Conservation (phyloP, 2,888 invertebrate genomes). For the Crioceris asparagi region DNA sequence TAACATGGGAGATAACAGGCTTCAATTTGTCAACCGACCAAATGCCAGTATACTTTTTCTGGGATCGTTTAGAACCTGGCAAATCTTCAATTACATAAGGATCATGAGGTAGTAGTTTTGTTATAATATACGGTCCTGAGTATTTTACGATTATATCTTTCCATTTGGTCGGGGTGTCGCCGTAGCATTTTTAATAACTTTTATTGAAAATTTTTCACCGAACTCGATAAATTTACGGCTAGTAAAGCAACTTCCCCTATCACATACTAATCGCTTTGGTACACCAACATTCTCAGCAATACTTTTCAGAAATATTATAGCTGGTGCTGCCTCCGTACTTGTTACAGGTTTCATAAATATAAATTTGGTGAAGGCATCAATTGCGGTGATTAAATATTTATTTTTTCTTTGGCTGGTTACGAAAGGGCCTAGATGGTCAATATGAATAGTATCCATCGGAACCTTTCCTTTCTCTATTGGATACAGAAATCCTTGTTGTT, state of each 20-base stretch:
- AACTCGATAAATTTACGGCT: conserved; percentile 14
- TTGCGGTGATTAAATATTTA: neutral
- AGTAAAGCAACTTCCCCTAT: conserved; percentile 16
- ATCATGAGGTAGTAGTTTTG: no score
- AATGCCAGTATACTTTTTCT: no score
- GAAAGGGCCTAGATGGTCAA: conserved; percentile 12
- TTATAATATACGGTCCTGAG: no score
- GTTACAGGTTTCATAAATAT: neutral
- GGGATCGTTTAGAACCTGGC: no score
- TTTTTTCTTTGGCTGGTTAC: conserved; percentile 2
- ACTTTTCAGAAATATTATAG: neutral
- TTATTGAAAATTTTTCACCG: conserved; percentile 4
- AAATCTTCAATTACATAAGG: no score
- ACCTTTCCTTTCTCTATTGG: conserved; percentile 5
- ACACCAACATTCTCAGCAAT: conserved; percentile 13
- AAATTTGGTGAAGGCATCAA: conserved; percentile 5
- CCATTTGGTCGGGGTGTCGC: conserved; percentile 16
- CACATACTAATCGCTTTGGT: conserved; percentile 12
- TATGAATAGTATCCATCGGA: conserved; percentile 11
- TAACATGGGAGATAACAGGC: no score
- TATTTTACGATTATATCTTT: conserved; percentile 13
- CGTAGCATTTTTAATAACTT: conserved; percentile 9
- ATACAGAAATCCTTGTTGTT: conserved; percentile 6
- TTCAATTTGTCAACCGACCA: no score
- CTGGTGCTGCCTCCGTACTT: neutral